Conservation (phyloP, 1,140 invertebrate genomes). For the Pogonomyrmex californicus region DNA sequence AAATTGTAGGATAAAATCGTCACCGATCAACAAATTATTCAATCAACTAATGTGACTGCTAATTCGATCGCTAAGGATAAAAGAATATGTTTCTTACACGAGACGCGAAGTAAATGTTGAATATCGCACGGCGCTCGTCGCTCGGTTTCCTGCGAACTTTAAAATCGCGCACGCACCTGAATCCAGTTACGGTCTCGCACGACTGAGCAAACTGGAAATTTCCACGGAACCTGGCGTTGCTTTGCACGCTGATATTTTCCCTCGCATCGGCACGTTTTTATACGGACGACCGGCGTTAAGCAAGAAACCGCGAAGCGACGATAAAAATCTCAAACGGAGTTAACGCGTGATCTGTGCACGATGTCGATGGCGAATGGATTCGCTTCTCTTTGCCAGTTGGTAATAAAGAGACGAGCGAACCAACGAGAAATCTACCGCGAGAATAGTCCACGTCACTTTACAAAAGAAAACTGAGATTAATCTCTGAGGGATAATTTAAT, state of each 20-base stretch:
- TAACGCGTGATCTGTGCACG: slow-evolving; percentile 45
- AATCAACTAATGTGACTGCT: not conserved
- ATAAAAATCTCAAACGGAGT: slow-evolving; percentile 55
- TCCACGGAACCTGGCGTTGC: slow-evolving; percentile 65
- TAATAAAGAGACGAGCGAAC: slow-evolving; percentile 27
- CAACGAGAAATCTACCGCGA: not conserved
- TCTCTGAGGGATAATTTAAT: not conserved
- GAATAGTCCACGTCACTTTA: not conserved
- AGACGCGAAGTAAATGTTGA: slow-evolving; percentile 9
- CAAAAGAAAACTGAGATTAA: not conserved
- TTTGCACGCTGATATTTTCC: slow-evolving; percentile 61
- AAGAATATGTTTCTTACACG: slow-evolving; percentile 8
- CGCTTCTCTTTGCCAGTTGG: slow-evolving; percentile 44
- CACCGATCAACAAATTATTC: not conserved
- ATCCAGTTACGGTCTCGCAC: slow-evolving; percentile 71
- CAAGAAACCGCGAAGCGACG: slow-evolving; percentile 61
- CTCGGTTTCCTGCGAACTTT: slow-evolving; percentile 53
- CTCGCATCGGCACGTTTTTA: slow-evolving; percentile 50
- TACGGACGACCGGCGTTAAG: slow-evolving; percentile 42
- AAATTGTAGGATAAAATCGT: not conserved
- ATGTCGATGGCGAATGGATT: slow-evolving; percentile 58
- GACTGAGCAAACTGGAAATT: slow-evolving; percentile 75
- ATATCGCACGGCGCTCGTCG: slow-evolving; percentile 17
- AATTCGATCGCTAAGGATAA: not conserved
- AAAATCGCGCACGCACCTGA: slow-evolving; percentile 63